These are phyloP conservation scores for Ommatoiulus sabulosus DNA, from an alignment of 2,888 invertebrate species.

Conservation along the genomic window DNA sequence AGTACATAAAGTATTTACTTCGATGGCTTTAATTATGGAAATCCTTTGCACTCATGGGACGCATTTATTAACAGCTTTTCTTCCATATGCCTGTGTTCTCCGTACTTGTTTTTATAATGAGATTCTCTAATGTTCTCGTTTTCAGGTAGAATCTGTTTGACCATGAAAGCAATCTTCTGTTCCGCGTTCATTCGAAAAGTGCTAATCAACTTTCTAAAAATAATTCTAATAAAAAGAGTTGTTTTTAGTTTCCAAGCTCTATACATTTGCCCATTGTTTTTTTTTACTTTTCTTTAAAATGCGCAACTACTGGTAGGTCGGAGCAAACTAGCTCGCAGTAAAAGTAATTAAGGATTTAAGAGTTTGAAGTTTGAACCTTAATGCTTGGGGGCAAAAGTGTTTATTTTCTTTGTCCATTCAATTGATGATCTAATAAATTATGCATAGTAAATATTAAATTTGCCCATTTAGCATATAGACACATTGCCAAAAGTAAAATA, in stretches of 20 bases:
- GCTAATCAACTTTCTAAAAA: background rate
- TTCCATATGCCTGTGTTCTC: background rate
- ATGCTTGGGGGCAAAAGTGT: too few relatives aligned
- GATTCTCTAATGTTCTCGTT: background rate
- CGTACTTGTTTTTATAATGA: background rate
- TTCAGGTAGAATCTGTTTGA: background rate
- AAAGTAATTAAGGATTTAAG: background rate
- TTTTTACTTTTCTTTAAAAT: background rate
- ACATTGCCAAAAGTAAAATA: too few relatives aligned
- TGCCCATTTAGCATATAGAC: too few relatives aligned
- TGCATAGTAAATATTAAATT: too few relatives aligned
- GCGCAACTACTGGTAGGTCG: background rate
- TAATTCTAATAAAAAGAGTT: background rate
- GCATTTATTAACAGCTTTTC: background rate
- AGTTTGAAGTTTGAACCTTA: too few relatives aligned
- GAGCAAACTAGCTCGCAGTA: background rate
- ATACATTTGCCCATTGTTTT: background rate
- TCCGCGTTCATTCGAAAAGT: background rate
- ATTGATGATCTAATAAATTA: too few relatives aligned
- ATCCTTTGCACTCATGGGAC: background rate
- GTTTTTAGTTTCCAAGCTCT: background rate
- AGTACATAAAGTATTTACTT: background rate
- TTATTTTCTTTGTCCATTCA: too few relatives aligned
- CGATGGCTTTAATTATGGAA: background rate
- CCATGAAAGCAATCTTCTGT: background rate